A percentile compares a stretch with the other conserved stretches of the same genome.
phyloP scores from a whole-genome alignment of 2,888 invertebrate species.

The Caprella mutica region DNA sequence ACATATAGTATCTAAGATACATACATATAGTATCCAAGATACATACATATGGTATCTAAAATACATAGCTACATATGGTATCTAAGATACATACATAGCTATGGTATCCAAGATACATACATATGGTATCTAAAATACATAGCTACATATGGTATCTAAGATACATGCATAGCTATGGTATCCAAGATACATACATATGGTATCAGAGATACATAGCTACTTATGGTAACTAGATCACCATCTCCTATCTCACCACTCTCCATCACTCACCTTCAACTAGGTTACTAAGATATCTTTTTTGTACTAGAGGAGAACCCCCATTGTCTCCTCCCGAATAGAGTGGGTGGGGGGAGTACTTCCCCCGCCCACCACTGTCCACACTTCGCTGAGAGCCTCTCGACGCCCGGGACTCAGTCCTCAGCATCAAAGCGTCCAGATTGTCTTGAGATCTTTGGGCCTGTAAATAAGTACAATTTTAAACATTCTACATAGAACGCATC shows the following conservation, averaged over 20 bases:
- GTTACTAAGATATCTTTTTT: conserved; percentile 27
- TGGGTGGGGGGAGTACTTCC: conserved; percentile 13
- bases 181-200: neutral
- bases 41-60: neutral
- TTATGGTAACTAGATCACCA: too few species aligned
- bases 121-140: conserved; percentile 1
- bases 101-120: neutral
- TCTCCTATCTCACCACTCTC: neutral
- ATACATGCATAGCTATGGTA: neutral
- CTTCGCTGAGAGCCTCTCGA: conserved; percentile 28
- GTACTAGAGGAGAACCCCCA: conserved; percentile 21
- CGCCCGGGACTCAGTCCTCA: conserved; percentile 25
- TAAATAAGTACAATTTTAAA: conserved; percentile 5
- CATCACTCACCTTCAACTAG: conserved; percentile 24
- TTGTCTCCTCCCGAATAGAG: conserved; percentile 12
- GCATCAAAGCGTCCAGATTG: conserved; percentile 24
- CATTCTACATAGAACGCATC: too few species aligned
- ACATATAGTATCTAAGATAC: neutral
- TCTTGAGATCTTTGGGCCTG: neutral
- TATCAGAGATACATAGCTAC: neutral
- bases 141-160: neutral
- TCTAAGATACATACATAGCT: neutral
- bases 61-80: neutral
- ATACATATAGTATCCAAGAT: neutral
- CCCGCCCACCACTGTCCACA: conserved; percentile 19